phyloP scores from a whole-genome alignment of 2,888 invertebrate genomes.

The Parnassius smintheus region DNA sequence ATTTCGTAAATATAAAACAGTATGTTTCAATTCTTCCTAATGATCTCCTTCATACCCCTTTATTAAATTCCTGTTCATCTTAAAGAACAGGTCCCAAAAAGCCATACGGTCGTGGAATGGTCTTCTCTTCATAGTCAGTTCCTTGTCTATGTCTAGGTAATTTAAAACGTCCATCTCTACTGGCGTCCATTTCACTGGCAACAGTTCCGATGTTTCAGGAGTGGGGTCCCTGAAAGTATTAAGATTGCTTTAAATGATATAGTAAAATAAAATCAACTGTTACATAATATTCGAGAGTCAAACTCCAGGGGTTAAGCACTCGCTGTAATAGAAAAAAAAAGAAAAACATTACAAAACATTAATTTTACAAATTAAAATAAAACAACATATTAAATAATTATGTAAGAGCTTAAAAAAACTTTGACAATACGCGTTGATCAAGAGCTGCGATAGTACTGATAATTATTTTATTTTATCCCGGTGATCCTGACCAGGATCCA shows the following conservation, averaged over 20 bases:
- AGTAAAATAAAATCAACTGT: no score
- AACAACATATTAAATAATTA: no score
- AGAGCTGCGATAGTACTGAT: no score
- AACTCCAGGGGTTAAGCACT: no score
- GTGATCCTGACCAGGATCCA: no score
- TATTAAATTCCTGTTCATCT: slow-evolving; percentile 30
- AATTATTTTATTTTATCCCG: no score
- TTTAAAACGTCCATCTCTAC: slow-evolving; percentile 36
- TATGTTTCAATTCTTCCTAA: not conserved
- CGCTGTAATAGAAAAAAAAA: no score
- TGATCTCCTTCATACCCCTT: not conserved
- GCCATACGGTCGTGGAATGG: slow-evolving; percentile 44
- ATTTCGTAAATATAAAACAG: no score
- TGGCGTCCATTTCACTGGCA: slow-evolving; percentile 51
- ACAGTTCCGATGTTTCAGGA: slow-evolving; percentile 42
- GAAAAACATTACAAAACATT: no score
- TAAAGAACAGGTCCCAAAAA: slow-evolving; percentile 52
- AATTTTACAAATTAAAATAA: no score
- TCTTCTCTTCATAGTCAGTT: slow-evolving; percentile 34
- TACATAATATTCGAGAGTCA: slow-evolving; percentile 7
- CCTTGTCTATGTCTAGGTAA: slow-evolving; percentile 42
- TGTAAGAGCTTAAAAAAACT: no score
- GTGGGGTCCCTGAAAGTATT: slow-evolving; percentile 49
- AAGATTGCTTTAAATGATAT: not conserved
- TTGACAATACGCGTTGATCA: no score